Base-by-base conservation (phyloP, 1,140 invertebrate genomes). In the Myzus persicae region DNA sequence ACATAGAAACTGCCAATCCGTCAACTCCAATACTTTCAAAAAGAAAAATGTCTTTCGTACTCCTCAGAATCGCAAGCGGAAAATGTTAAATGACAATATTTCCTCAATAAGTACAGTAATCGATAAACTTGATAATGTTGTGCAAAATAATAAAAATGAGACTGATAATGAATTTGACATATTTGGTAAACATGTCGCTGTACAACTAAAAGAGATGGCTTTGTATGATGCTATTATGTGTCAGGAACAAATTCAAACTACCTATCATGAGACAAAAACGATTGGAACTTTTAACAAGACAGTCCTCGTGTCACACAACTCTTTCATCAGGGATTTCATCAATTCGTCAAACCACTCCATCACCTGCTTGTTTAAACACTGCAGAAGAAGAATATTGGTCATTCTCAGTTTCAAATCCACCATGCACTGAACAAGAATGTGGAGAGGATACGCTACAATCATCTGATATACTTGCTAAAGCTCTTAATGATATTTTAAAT, bases 11-110 rank as follows among this genome's bases (percentile, higher is more conserved):
- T 81, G 67, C 67, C 67, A 81, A 81, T 81, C 31, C 67, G 14
- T 81, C n/a, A 14, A n/a, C 67, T 81, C 67, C 67, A 36, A 81
- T 81, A 81, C n/a, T 81, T 81, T 38, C n/a, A 38, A 81, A 81
- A 81, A 81, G 14, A 81, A 81, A 81, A n/a, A 81, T 38, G n/a
- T 36, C 67, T 36, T 81, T 81, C n/a, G 4, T 81, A 36, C n/a
- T 81, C 67, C 67, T 81, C 67, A 81, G n/a, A 81, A 81, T 81
- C 67, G n/a, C 67, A 81, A 81, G n/a, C 67, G n/a, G n/a, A 81
- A 81, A 81, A 81, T 81, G n/a, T 11, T 81, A 36, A 81, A 38
- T 81, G 67, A 81, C n/a, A 81, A 81, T 81, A 81, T 81, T 81
- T 81, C 67, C 9, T 81, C 67, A 36, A 81, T 81, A 38, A 81